phyloP scores from a whole-genome alignment of 2,888 invertebrate species.

The Melanotus villosus region DNA sequence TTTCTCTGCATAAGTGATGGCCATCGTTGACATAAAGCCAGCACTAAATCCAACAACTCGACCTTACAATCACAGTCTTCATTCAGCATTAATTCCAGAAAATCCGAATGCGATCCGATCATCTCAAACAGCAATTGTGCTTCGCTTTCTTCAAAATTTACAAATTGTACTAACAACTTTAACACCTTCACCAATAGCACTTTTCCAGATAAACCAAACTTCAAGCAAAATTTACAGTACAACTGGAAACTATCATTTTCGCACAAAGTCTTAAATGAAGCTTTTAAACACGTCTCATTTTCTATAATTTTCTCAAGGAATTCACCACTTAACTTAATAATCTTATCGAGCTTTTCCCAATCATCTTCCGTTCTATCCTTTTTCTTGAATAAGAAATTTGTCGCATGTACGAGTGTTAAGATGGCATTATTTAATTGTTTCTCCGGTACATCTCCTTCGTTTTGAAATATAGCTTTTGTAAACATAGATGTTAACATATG shows the following conservation, averaged over 20 bases:
- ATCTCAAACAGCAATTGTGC: conserved; percentile 77
- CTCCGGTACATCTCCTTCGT: conserved; percentile 64
- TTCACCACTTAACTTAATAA: conserved; percentile 44
- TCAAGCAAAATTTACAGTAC: conserved; percentile 77
- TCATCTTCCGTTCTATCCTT: conserved; percentile 51
- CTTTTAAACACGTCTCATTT: conserved; percentile 21
- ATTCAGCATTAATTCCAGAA: conserved; percentile 78
- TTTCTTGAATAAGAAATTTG: conserved; percentile 70
- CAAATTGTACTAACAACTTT: conserved; percentile 71
- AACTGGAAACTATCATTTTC: conserved; percentile 72
- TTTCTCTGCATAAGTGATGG: conserved; percentile 75
- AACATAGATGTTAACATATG: conserved; percentile 72
- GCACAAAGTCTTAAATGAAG: conserved; percentile 37
- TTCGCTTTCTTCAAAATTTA: conserved; percentile 71
- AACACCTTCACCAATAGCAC: conserved; percentile 67
- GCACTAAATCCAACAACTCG: conserved; percentile 77
- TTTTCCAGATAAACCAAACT: conserved; percentile 71
- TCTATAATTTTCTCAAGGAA: conserved; percentile 37
- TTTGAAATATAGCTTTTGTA: conserved; percentile 68
- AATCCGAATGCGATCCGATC: conserved; percentile 84
- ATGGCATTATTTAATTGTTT: conserved; percentile 71
- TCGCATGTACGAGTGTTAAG: conserved; percentile 71
- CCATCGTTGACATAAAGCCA: conserved; percentile 75
- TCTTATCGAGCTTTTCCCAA: conserved; percentile 50
- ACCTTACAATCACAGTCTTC: conserved; percentile 71